phyloP scores from a whole-genome alignment of 2,888 invertebrate genomes.

The Monopis laevigella region DNA sequence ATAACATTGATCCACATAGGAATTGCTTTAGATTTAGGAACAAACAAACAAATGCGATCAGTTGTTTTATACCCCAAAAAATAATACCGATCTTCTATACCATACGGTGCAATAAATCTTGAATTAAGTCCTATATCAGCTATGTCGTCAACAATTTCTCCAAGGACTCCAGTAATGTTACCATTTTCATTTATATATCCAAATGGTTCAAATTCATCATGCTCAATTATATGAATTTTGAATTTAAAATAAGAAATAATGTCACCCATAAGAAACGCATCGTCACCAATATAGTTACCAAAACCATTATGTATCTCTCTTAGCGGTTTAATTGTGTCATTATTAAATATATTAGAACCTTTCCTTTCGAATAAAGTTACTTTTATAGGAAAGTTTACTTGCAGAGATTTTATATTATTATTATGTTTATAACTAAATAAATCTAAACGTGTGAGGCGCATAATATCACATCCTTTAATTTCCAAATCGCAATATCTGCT shows the following conservation, averaged over 20 bases:
- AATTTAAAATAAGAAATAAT: conserved; percentile 10
- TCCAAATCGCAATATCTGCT: conserved; percentile 2
- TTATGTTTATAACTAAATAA: neutral
- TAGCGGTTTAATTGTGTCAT: neutral
- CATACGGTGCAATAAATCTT: conserved; percentile 12
- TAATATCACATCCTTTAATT: neutral
- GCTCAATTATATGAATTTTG: neutral
- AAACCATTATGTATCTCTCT: neutral
- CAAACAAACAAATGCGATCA: conserved; percentile 9
- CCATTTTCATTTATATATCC: conserved; percentile 3
- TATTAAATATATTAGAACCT: neutral
- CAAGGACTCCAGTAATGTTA: conserved; percentile 3
- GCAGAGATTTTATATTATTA: neutral
- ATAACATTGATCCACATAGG: conserved; percentile 8
- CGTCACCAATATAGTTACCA: conserved; percentile 5
- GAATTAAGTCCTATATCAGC: conserved; percentile 10
- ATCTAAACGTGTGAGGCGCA: neutral
- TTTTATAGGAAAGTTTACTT: conserved; percentile 6
- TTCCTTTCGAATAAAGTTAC: conserved; percentile 1
- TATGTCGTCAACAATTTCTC: conserved; percentile 7
- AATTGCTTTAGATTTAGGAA: neutral
- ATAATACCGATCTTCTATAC: conserved; percentile 6
- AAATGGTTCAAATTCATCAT: conserved; percentile 1
- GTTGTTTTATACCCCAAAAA: conserved; percentile 9
- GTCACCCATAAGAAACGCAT: conserved; percentile 10